Conservation (phyloP, 2,888 invertebrate species). For the Hirtodrosophila alboralis region DNA sequence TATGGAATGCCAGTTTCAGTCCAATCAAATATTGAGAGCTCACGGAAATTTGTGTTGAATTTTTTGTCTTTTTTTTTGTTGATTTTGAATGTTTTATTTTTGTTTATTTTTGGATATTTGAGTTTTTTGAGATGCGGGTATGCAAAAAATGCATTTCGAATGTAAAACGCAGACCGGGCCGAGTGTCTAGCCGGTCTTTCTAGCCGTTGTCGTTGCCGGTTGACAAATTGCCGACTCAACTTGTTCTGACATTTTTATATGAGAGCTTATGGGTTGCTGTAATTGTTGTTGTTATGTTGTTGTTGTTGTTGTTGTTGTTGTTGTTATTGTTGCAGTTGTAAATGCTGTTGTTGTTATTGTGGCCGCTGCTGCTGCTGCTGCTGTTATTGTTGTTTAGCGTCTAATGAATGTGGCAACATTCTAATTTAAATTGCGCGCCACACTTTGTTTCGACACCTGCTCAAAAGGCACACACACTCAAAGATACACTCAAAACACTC, state of each 20-base stretch:
- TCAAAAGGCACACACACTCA: conserved; percentile 21
- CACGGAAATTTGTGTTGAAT: conserved; percentile 50
- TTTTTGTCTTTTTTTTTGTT: conserved; percentile 6
- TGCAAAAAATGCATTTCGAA: conserved; percentile 71
- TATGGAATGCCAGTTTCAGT: neutral
- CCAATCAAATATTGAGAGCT: conserved; percentile 50
- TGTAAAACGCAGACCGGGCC: conserved; percentile 56
- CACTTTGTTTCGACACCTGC: conserved; percentile 79
- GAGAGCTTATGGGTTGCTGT: conserved; percentile 27
- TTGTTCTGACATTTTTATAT: conserved; percentile 76
- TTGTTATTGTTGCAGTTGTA: no score
- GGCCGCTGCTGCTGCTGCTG: conserved; percentile 11
- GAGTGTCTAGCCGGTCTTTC: conserved; percentile 61
- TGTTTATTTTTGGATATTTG: conserved; percentile 23
- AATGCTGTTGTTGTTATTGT: conserved; percentile 27
- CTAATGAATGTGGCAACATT: conserved; percentile 78
- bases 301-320: conserved; percentile 21
- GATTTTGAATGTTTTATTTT: conserved; percentile 8
- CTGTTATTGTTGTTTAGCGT: conserved; percentile 37
- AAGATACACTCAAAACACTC: neutral
- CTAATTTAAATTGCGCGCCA: conserved; percentile 75
- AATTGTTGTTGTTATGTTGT: conserved; percentile 28
- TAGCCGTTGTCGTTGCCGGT: conserved; percentile 51
- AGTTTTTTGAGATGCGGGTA: conserved; percentile 46
- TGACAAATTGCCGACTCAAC: conserved; percentile 77